Evolutionary conservation across 2,888 invertebrate genomes (phyloP).

Genomic region (Stenchaetothrips biformis): DNA sequence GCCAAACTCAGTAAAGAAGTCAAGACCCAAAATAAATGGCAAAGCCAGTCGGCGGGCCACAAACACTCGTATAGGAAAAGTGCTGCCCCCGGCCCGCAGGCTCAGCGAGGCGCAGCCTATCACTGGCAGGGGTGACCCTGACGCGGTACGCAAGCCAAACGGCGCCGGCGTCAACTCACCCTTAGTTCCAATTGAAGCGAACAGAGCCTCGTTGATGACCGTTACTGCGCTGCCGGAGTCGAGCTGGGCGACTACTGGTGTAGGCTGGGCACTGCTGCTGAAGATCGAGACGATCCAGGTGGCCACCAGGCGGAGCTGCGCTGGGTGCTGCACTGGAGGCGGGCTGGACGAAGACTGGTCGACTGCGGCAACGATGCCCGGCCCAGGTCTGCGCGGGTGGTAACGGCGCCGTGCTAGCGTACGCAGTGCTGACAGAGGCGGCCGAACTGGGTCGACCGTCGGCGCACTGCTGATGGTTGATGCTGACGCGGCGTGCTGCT

Average conservation of each 20-base stretch:
- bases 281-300: neutral
- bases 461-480: too few species aligned
- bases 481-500: too few species aligned
- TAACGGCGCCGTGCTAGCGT: neutral
- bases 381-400: neutral
- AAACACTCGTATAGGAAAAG: neutral
- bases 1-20: neutral
- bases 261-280: neutral
- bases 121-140: neutral
- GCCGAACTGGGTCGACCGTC: too few species aligned
- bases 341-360: neutral
- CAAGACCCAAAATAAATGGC: neutral
- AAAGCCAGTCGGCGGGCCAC: neutral
- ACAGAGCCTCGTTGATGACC: neutral
- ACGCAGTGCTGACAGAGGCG: too few species aligned
- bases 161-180: neutral
- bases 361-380: neutral
- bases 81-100: neutral
- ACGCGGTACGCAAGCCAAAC: neutral
- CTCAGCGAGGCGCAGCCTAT: neutral
- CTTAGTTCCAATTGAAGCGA: neutral
- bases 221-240: neutral
- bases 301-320: neutral
- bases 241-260: neutral
- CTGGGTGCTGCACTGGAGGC: too few species aligned